Evolutionary conservation across 2,797 vertebrate genomes (phyloP), one percentile per base, ranked within the genome.

Genomic region (Helostoma temminkii): DNA sequence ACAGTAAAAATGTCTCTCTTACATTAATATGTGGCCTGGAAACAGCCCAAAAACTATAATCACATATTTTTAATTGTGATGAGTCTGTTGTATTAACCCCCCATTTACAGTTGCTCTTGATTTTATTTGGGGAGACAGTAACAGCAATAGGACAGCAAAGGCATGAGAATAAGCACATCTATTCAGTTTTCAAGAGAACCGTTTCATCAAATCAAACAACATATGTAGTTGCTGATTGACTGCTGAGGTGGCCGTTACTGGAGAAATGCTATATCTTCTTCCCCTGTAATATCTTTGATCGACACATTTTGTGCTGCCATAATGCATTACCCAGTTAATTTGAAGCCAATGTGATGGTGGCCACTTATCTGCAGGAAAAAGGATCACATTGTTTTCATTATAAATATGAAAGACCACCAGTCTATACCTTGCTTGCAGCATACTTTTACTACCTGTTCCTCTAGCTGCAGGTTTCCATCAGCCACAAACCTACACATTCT

Each of bases 401-500:
- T 36, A 79, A 77, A 82, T 28, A 70, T 48, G 18, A 76, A 72
- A 72, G 50, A 64, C 74, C 84, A 81, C 86, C 66, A 74, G 68
- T 76, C 70, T 59, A 77, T 83, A 84, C 36, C 26, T 71, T 71
- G 37, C 69, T 74, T 60, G 41, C 47, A 68, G 49, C 53, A 56
- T 59, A 60, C 66, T 81, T 72, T 61, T 80, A 65, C 45, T 54
- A 80, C 77, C 58, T 66, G 83, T 80, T 83, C 72, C 71, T 78
- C 58, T 60, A 63, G 66, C 76, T 81, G 67, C 46, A 76, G 83
- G 81, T 75, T 86, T 84, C 76, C 64, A 80, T 52, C 22, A 18
- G 71, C 81, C 88, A 61, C 84, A 89, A 85, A 85, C 76, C 65
- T 88, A 82, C 78, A 89, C 88, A 87, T 84, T 82, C 83, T 74